phyloP scores from a whole-genome alignment of 2,113 vertebrate species.

The Labrus mixtus region DNA sequence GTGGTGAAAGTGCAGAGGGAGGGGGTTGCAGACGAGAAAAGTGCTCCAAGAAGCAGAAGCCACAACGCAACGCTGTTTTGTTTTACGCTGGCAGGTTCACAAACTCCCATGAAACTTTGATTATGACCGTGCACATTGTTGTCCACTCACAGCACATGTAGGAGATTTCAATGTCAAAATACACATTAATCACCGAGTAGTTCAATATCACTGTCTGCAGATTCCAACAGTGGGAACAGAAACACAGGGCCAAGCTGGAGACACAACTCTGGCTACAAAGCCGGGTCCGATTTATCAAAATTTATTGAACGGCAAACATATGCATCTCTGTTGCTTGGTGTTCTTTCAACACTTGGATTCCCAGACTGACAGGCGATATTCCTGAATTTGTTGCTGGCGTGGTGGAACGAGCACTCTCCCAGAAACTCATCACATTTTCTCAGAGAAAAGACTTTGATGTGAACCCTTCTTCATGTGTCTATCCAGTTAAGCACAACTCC shows the following conservation, averaged over 20 bases:
- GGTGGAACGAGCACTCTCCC: slow-evolving; percentile 42
- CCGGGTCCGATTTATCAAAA: slow-evolving; percentile 72
- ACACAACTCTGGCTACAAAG: slow-evolving; percentile 62
- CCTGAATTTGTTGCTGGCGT: slow-evolving; percentile 71
- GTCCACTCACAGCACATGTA: slow-evolving; percentile 35
- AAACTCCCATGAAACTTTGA: slow-evolving; percentile 55
- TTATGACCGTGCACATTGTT: slow-evolving; percentile 26
- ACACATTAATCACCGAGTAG: slow-evolving; percentile 53
- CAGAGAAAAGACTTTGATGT: slow-evolving; percentile 65
- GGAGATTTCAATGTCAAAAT: slow-evolving; percentile 63
- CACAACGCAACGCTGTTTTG: slow-evolving; percentile 25
- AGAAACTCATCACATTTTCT: slow-evolving; percentile 59
- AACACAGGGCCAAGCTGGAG: slow-evolving; percentile 63
- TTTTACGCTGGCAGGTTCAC: slow-evolving; percentile 36
- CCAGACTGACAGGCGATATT: slow-evolving; percentile 64
- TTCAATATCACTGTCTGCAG: slow-evolving; percentile 45
- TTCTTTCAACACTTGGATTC: slow-evolving; percentile 73
- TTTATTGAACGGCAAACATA: slow-evolving; percentile 73
- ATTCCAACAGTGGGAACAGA: slow-evolving; percentile 69
- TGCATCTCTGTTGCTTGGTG: slow-evolving; percentile 72
- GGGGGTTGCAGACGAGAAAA: slow-evolving; percentile 21
- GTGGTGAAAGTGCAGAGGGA: slow-evolving; percentile 31
- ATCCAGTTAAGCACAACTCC: background rate
- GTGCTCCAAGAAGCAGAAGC: background rate
- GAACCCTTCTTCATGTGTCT: slow-evolving; percentile 40